These are phyloP conservation scores for Probosciger aterrimus DNA, from an alignment of 2,113 vertebrate species.

Conservation along the genomic window DNA sequence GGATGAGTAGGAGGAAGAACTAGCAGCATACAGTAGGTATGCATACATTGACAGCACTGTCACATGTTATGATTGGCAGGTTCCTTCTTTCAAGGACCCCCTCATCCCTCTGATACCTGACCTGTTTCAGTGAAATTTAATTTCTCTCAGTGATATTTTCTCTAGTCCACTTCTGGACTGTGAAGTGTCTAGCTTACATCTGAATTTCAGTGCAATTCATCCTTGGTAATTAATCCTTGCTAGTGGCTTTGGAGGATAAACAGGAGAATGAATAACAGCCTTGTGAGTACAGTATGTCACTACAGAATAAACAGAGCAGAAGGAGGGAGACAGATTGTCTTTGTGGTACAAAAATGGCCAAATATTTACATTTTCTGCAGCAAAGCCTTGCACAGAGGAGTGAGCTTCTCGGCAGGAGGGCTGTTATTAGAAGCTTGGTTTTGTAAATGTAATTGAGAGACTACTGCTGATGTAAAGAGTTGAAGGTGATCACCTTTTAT, in stretches of 20 bases:
- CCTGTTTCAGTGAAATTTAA: neutral
- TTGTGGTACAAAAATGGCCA: neutral
- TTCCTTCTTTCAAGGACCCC: neutral
- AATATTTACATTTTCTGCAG: constrained; percentile 51
- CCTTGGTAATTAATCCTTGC: neutral
- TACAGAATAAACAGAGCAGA: constrained; percentile 1
- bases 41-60: neutral
- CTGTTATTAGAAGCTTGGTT: neutral
- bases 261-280: neutral
- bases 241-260: neutral
- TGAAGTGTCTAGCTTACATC: neutral
- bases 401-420: neutral
- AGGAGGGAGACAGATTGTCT: neutral
- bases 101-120: neutral
- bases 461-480: neutral
- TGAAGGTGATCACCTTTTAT: neutral
- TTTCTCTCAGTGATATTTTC: neutral
- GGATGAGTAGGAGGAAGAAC: neutral
- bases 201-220: neutral
- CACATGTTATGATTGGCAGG: neutral
- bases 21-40: neutral
- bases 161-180: neutral
- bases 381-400: neutral
- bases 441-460: neutral
- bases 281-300: neutral